Evolutionary conservation across 2,113 vertebrate species (phyloP).

Genomic region (Myanophis thanlyinensis): DNA sequence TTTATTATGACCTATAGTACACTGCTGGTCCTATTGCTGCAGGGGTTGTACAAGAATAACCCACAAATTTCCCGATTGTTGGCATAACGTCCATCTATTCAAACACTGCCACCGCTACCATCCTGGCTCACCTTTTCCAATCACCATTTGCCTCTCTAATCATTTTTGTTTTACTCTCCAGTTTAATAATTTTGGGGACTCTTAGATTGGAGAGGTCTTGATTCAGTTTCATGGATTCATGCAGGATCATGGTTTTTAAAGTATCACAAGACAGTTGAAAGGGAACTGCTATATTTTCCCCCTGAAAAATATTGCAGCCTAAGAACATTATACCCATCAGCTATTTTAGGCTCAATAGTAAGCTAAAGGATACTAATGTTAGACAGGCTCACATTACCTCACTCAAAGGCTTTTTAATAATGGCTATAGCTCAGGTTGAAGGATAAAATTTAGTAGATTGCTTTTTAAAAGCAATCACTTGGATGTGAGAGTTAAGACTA

Average conservation of each 20-base stretch:
- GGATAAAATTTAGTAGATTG: background rate
- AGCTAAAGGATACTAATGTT: background rate
- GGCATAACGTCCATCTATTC: background rate
- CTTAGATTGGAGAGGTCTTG: background rate
- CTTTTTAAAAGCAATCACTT: background rate
- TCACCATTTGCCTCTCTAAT: background rate
- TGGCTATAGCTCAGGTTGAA: background rate
- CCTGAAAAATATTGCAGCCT: background rate
- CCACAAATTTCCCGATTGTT: background rate
- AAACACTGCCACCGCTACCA: background rate
- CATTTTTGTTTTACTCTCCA: background rate
- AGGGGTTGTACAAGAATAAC: background rate
- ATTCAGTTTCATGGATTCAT: background rate
- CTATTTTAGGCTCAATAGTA: background rate
- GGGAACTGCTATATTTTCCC: background rate
- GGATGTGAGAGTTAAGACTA: background rate
- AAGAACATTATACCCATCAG: background rate
- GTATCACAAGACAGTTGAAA: background rate
- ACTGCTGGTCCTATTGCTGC: background rate
- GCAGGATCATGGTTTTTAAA: background rate
- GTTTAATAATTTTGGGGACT: background rate
- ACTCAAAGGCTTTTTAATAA: background rate
- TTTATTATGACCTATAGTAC: background rate
- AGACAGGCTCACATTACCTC: background rate
- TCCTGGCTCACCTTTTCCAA: background rate